These are phyloP conservation scores for Catamblyrhynchus diadema DNA, from an alignment of 2,797 vertebrate genomes.

Conservation along the genomic window DNA sequence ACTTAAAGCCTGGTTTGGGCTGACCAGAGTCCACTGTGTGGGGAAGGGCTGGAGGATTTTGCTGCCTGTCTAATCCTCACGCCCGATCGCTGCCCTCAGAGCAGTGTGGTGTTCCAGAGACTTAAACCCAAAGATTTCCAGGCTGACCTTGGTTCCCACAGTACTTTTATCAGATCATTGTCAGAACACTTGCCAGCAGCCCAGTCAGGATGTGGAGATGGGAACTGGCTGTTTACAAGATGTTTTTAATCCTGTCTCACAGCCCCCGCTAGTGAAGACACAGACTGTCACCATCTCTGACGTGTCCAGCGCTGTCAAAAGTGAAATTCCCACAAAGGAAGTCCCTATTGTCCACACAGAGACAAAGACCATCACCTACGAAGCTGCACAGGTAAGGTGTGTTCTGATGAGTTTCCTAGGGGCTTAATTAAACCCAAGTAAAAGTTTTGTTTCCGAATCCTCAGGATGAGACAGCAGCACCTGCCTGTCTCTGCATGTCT, in stretches of 20 bases:
- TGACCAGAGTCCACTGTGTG: neutral
- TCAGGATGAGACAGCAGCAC: neutral
- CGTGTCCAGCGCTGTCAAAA: conserved; percentile 82
- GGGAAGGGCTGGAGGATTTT: neutral
- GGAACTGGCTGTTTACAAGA: neutral
- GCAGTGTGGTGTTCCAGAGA: neutral
- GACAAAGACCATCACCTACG: conserved; percentile 98
- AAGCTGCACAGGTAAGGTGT: conserved; percentile 89
- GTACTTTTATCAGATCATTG: conserved; percentile 77
- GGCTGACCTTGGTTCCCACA: neutral
- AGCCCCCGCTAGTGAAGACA: conserved; percentile 93
- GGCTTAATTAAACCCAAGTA: neutral
- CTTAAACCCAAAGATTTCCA: neutral
- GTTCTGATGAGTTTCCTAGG: neutral
- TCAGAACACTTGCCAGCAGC: conserved; percentile 45
- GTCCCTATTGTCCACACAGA: conserved; percentile 95
- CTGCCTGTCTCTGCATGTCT: neutral
- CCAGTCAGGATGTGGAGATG: neutral
- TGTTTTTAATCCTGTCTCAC: conserved; percentile 53
- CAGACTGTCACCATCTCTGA: conserved; percentile 96
- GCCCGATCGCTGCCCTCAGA: neutral
- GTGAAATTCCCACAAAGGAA: conserved; percentile 88
- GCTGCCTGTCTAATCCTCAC: neutral
- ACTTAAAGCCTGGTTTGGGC: neutral
- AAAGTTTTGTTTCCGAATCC: rapidly evolving